Evolutionary conservation across 2,797 vertebrate species (phyloP), one percentile per base, ranked within the genome.

Genomic region (Channa striata): DNA sequence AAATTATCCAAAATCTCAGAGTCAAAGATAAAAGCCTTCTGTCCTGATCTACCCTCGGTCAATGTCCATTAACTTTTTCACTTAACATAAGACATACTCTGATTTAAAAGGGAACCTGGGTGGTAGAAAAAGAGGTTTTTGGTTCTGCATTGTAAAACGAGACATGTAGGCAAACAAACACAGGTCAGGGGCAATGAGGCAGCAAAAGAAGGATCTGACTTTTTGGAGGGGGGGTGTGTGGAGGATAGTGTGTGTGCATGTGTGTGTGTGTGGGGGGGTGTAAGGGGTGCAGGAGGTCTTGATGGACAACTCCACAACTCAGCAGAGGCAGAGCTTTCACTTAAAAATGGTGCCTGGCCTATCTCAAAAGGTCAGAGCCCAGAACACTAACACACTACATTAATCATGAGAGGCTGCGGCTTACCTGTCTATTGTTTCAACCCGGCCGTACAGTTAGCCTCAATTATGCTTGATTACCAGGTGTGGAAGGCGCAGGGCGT

Each of bases 331-430:
- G 83, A 92, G 91, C 92, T 93, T 94, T 94, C 92, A 93, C 94
- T 94, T 91, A 93, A 93, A 92, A 93, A 94, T 94, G 92, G 92
- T 88, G 91, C 93, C 93, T 94, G 93, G 91, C 92, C 92, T 93
- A 90, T 94, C 91, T 95, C 92, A 94, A 94, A 94, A 94, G 93
- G 93, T 94, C 93, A 93, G 87, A 87, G 91, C 89, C 85, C 85
- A 82, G 92, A 90, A 87, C 80, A 77, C 89, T 77, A 87, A 85
- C 92, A 86, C 89, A 92, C 92, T 94, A 90, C 92, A 94, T 94
- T 93, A 95, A 93, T 94, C 91, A 94, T 91, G 92, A 93, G 88
- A 62, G 68, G 82, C 86, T 86, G 86, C 76, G 85, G 91, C 90
- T 91, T 92, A 94, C 92, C 93, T 93, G 92, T 92, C 93, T 94